Percentiles rank a stretch among this genome's conserved stretches.
Evolutionary conservation across 2,888 invertebrate species (phyloP).

Genomic region (Drosophila hamatofila): DNA sequence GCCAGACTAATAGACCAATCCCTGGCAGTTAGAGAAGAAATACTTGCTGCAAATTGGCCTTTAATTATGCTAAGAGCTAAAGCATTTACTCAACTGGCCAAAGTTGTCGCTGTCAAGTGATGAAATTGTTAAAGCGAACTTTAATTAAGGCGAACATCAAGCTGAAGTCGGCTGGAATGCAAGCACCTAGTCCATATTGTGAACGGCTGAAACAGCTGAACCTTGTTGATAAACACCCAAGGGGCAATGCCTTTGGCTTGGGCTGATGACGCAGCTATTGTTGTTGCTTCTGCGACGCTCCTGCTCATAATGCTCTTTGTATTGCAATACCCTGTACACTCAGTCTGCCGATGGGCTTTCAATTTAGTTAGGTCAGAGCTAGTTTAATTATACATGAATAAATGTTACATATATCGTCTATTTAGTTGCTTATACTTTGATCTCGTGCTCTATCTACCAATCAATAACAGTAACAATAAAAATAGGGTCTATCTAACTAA

Average conservation of each 20-base stretch:
- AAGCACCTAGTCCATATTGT: slow-evolving; percentile 57
- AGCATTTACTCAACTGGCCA: slow-evolving; percentile 31
- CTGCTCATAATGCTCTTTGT: slow-evolving; percentile 37
- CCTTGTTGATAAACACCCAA: slow-evolving; percentile 66
- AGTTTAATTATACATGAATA: not conserved
- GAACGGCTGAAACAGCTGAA: slow-evolving; percentile 62
- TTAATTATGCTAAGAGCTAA: slow-evolving; percentile 58
- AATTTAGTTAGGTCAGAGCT: no score
- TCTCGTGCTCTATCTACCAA: no score
- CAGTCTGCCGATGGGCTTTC: not conserved
- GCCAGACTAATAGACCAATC: slow-evolving; percentile 36
- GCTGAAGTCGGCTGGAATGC: slow-evolving; percentile 45
- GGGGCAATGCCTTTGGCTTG: slow-evolving; percentile 47
- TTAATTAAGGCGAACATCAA: slow-evolving; percentile 65
- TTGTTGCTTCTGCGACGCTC: not conserved
- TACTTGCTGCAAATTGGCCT: slow-evolving; percentile 38
- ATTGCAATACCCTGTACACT: slow-evolving; percentile 44
- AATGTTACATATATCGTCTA: not conserved
- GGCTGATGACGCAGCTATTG: slow-evolving; percentile 62
- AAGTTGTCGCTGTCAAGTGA: slow-evolving; percentile 44
- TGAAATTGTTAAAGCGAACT: slow-evolving; percentile 63
- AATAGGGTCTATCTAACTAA: no score
- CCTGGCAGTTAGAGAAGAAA: slow-evolving; percentile 2
- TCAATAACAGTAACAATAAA: no score
- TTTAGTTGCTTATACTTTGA: not conserved